phyloP scores from a whole-genome alignment of 2,113 vertebrate species.

The Bos indicus region DNA sequence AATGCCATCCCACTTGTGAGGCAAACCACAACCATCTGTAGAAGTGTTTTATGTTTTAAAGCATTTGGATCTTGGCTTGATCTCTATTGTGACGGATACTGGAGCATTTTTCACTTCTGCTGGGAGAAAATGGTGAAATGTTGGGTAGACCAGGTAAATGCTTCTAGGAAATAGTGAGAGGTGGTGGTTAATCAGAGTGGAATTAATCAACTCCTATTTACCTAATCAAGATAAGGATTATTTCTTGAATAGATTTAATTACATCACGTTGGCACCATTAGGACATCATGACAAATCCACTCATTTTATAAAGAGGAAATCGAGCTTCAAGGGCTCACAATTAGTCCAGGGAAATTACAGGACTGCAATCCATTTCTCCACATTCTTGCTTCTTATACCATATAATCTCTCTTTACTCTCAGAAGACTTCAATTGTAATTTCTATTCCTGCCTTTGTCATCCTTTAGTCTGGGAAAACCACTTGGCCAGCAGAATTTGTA shows the following conservation, averaged over 20 bases:
- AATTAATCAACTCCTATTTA: slow-evolving; percentile 71
- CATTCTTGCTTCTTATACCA: background rate
- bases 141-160: slow-evolving; percentile 3
- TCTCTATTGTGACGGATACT: slow-evolving; percentile 10
- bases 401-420: background rate
- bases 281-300: slow-evolving; percentile 51
- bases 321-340: slow-evolving; percentile 46
- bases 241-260: slow-evolving; percentile 68
- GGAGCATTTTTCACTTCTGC: slow-evolving; percentile 32
- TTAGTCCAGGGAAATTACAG: slow-evolving; percentile 53
- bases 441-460: background rate
- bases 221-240: slow-evolving; percentile 70
- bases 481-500: background rate
- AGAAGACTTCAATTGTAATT: background rate
- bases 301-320: slow-evolving; percentile 51
- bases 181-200: slow-evolving; percentile 52
- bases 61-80: slow-evolving; percentile 56
- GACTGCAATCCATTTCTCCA: slow-evolving; percentile 7
- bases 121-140: slow-evolving; percentile 5
- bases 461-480: background rate
- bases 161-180: slow-evolving; percentile 42
- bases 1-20: slow-evolving; percentile 40
- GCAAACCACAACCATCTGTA: slow-evolving; percentile 48
- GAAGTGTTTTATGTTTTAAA: slow-evolving; percentile 55
- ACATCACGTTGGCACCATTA: slow-evolving; percentile 45